Percentiles rank a stretch among this genome's conserved stretches.
Evolutionary conservation across 1,140 invertebrate species (phyloP).

Genomic region (Rhynchophorus ferrugineus): DNA sequence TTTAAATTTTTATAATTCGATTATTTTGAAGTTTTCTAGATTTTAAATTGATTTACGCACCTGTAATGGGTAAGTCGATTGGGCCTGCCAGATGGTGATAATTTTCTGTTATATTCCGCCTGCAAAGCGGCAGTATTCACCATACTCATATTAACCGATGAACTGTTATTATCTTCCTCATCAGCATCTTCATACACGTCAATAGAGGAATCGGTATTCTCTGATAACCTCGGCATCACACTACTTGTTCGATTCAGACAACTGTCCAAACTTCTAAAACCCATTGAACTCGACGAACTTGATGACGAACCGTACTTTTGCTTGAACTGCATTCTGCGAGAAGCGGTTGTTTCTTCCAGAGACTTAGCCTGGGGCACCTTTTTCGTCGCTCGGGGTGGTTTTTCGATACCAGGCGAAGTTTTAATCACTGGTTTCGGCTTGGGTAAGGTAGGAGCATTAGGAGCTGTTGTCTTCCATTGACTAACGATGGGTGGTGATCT

Average conservation of each 20-base stretch:
- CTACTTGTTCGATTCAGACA: conserved; percentile 37
- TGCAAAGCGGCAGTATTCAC: conserved; percentile 13
- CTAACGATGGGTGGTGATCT: conserved; percentile 42
- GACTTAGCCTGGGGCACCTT: conserved; percentile 49
- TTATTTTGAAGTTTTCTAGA: no score
- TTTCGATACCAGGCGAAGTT: conserved; percentile 22
- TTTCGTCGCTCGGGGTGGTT: conserved; percentile 21
- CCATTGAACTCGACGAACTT: conserved; percentile 50
- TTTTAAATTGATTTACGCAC: conserved; percentile 1
- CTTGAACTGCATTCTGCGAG: conserved; percentile 44
- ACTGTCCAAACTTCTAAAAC: conserved; percentile 51
- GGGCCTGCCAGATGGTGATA: conserved; percentile 41
- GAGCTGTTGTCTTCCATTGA: conserved; percentile 28
- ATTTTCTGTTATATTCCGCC: conserved; percentile 29
- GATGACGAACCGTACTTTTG: conserved; percentile 49
- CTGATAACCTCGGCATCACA: conserved; percentile 47
- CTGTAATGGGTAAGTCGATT: conserved; percentile 27
- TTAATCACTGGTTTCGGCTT: conserved; percentile 11
- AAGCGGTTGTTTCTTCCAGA: conserved; percentile 47
- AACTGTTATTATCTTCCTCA: conserved; percentile 47
- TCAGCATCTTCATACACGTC: conserved; percentile 51
- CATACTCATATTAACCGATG: conserved; percentile 38
- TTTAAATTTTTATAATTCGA: no score
- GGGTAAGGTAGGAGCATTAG: conserved; percentile 21
- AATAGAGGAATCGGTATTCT: conserved; percentile 51